phyloP scores from a whole-genome alignment of 2,113 vertebrate genomes.

The Cheilinus undulatus region DNA sequence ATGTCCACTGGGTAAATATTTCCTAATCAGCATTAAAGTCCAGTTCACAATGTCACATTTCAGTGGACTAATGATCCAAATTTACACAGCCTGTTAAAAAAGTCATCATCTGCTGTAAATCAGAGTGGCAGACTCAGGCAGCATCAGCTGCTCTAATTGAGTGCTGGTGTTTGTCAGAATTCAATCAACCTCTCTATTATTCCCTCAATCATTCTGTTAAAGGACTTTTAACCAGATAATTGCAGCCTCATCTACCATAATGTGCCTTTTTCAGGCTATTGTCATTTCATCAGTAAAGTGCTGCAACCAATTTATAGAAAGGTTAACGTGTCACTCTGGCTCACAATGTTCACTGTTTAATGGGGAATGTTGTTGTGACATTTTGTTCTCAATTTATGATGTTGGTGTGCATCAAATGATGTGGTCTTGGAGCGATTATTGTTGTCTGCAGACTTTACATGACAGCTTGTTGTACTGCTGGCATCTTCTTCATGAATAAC shows the following conservation, averaged over 20 bases:
- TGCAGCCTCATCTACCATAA: conserved; percentile 49
- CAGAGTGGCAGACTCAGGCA: conserved; percentile 24
- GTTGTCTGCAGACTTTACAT: neutral
- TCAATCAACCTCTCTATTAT: conserved; percentile 60
- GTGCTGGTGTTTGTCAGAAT: conserved; percentile 49
- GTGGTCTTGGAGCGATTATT: conserved; percentile 33
- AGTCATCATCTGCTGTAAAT: conserved; percentile 1
- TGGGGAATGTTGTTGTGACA: conserved; percentile 22
- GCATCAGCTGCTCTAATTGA: conserved; percentile 35
- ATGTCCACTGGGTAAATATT: neutral
- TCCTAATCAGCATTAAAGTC: neutral
- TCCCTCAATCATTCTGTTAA: conserved; percentile 41
- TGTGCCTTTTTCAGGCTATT: conserved; percentile 52
- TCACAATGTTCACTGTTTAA: conserved; percentile 46
- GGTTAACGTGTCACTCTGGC: conserved; percentile 44
- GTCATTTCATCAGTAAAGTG: conserved; percentile 68
- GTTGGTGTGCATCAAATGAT: conserved; percentile 6
- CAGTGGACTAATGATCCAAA: neutral
- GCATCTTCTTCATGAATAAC: conserved; percentile 24
- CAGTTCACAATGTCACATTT: neutral
- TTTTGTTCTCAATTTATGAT: conserved; percentile 49
- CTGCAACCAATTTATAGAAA: conserved; percentile 53
- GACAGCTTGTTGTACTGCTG: conserved; percentile 13
- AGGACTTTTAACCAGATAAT: conserved; percentile 64
- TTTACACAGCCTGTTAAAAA: neutral